Percentiles rank a stretch among this genome's conserved stretches.
These are phyloP conservation scores for Episyrphus balteatus DNA, from an alignment of 1,140 invertebrate genomes.

Conservation along the genomic window DNA sequence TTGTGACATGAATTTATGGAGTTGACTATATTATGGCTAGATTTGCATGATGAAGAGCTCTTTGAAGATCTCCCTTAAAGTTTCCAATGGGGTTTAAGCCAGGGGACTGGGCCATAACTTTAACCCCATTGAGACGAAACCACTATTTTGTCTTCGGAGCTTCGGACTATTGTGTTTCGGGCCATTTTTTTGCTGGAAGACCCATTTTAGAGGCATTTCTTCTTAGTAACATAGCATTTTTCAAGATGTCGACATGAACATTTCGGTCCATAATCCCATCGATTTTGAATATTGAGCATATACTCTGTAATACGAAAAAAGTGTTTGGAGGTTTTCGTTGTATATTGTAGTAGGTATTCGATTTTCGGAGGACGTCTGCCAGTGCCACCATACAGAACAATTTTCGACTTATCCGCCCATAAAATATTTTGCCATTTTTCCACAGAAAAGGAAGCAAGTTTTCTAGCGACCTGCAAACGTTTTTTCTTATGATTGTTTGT, in stretches of 20 bases:
- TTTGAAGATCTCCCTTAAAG: conserved; percentile 16
- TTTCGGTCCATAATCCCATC: conserved; percentile 11
- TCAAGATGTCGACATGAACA: conserved; percentile 13
- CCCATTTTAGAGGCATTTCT: conserved; percentile 16
- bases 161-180: conserved; percentile 17
- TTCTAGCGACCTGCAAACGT: conserved; percentile 1
- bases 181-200: too few species aligned
- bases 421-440: conserved; percentile 8
- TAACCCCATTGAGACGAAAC: conserved; percentile 10
- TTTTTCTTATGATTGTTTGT: too few species aligned
- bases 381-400: conserved; percentile 6
- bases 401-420: conserved; percentile 6
- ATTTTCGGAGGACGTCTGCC: conserved; percentile 8
- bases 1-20: too few species aligned
- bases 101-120: conserved; percentile 19
- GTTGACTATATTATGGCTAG: too few species aligned
- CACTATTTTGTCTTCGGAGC: too few species aligned
- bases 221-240: conserved; percentile 12
- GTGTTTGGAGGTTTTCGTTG: conserved; percentile 17
- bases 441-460: conserved; percentile 1
- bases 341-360: conserved; percentile 8
- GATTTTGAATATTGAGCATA: conserved; percentile 11
- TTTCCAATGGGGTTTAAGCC: conserved; percentile 30
- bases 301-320: conserved; percentile 11
- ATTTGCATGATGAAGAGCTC: conserved; percentile 4